Evolutionary conservation across 2,888 invertebrate species (phyloP).

Genomic region (Euplexia lucipara): DNA sequence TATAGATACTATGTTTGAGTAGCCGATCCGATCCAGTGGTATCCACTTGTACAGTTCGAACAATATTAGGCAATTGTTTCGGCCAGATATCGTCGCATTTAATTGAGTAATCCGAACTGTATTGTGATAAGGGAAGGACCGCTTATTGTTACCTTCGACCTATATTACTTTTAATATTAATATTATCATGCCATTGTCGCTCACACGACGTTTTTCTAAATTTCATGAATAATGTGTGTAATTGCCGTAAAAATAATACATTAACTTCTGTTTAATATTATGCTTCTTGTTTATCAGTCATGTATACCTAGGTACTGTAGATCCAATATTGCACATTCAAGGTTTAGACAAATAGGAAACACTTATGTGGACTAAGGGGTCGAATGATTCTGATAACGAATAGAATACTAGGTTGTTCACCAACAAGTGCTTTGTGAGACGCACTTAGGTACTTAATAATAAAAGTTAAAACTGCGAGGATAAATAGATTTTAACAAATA

Average conservation of each 20-base stretch:
- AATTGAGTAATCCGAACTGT: constrained; percentile 21
- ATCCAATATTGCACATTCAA: constrained; percentile 33
- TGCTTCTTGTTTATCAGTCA: constrained; percentile 23
- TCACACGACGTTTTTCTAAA: not conserved
- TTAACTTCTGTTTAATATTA: constrained; percentile 32
- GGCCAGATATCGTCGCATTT: constrained; percentile 14
- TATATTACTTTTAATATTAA: not conserved
- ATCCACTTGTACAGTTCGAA: constrained; percentile 4
- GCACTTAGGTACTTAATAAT: constrained; percentile 1
- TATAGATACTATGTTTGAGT: not conserved
- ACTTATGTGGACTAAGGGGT: constrained; percentile 43
- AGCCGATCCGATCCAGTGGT: not conserved
- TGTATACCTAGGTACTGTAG: constrained; percentile 4
- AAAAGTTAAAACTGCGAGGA: not conserved
- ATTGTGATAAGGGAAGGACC: constrained; percentile 12
- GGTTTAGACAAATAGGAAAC: constrained; percentile 48
- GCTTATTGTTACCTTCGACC: constrained; percentile 7
- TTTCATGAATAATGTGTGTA: no score
- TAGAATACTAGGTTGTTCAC: constrained; percentile 22
- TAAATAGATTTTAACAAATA: constrained; percentile 67
- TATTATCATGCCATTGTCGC: not conserved
- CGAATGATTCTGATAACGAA: constrained; percentile 45
- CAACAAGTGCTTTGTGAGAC: not conserved
- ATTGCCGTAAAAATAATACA: constrained; percentile 27
- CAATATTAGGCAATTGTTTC: constrained; percentile 19